Percentiles rank a stretch among this genome's conserved stretches.
Conservation (phyloP, 92 coral and sea anemone genomes). For the Diadumene lineata region DNA sequence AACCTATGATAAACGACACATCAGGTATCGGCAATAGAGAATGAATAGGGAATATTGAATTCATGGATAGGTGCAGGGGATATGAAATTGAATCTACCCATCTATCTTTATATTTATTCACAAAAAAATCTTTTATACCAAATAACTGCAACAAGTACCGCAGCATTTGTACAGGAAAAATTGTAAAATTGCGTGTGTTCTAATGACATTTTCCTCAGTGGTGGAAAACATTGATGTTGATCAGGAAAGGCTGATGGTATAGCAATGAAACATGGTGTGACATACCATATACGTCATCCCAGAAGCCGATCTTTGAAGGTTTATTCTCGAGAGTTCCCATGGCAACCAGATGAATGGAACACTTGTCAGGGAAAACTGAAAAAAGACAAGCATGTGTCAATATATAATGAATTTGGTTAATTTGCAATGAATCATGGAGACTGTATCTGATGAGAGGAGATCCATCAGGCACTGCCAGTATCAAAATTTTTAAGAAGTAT, state of each 20-base stretch:
- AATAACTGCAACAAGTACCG: no score
- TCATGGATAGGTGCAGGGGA: background rate
- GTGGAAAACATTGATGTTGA: no score
- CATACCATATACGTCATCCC: constrained; percentile 95
- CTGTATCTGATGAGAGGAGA: background rate
- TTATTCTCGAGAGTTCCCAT: constrained; percentile 56
- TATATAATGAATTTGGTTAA: background rate
- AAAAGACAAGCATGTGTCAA: background rate
- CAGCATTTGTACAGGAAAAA: no score
- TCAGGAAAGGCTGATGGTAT: background rate
- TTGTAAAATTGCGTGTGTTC: no score
- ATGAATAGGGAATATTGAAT: background rate
- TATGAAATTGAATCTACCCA: background rate
- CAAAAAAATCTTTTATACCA: no score
- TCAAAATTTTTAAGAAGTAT: background rate
- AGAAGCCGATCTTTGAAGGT: constrained; percentile 65
- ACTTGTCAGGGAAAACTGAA: constrained; percentile 87
- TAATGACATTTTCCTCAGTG: no score
- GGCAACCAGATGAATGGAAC: constrained; percentile 82
- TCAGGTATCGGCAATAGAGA: background rate
- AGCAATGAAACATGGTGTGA: background rate
- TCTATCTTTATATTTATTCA: no score
- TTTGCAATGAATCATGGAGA: background rate
- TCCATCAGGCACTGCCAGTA: background rate
- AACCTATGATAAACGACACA: constrained; percentile 47